phyloP scores from a whole-genome alignment of 2,113 vertebrate genomes.

The Anas platyrhynchos region DNA sequence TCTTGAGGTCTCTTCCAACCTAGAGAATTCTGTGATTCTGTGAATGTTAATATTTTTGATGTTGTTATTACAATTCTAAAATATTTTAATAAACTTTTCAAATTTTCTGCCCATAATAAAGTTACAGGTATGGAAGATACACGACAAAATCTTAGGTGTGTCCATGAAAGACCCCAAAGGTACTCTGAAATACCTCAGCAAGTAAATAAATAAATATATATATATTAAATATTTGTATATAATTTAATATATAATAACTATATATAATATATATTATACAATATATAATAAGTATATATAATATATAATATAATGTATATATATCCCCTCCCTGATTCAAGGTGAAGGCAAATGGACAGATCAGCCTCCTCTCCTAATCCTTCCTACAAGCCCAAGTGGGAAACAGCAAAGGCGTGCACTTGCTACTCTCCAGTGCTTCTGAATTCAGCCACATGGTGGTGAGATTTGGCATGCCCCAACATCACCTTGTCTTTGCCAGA shows the following conservation, averaged over 20 bases:
- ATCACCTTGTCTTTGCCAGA: background rate
- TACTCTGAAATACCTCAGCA: background rate
- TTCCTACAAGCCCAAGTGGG: no score
- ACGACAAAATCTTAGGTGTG: background rate
- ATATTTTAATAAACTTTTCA: background rate
- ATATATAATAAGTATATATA: no score
- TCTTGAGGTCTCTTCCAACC: no score
- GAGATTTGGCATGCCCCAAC: background rate
- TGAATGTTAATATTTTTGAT: background rate
- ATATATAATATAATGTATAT: no score
- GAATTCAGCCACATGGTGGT: background rate
- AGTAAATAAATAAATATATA: background rate
- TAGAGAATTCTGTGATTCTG: no score
- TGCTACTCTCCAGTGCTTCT: background rate
- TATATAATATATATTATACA: no score
- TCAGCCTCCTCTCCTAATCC: background rate
- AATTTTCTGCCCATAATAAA: background rate
- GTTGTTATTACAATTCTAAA: background rate
- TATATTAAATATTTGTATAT: no score
- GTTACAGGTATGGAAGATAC: background rate
- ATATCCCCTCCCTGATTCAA: background rate
- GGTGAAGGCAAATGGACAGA: background rate
- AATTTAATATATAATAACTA: no score
- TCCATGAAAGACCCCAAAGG: background rate
- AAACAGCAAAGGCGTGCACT: fast-evolving